Evolutionary conservation across 1,140 invertebrate species (phyloP).

Genomic region (Sarcophaga peregrina): DNA sequence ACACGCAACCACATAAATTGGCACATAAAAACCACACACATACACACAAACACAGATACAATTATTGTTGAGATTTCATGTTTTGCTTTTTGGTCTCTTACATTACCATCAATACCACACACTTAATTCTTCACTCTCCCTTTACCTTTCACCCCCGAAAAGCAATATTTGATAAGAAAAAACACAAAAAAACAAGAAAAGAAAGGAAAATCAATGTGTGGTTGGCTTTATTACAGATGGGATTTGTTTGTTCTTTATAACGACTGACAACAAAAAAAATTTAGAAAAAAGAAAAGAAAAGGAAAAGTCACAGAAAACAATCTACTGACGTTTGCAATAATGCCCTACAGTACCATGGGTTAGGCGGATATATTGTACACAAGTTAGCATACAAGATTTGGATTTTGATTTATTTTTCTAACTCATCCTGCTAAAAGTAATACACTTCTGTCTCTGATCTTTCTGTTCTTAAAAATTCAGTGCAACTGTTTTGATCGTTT

Average conservation of each 20-base stretch:
- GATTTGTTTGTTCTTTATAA: not conserved
- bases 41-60: not conserved
- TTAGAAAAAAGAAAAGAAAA: not conserved
- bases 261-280: conserved; percentile 15
- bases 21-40: not conserved
- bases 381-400: no score
- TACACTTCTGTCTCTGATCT: no score
- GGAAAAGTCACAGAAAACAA: not conserved
- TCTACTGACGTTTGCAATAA: no score
- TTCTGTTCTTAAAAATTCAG: no score
- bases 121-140: not conserved
- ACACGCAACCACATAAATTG: not conserved
- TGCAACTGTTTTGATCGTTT: no score
- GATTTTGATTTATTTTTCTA: no score
- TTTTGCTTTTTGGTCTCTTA: not conserved
- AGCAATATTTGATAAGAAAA: not conserved
- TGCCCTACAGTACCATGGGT: no score
- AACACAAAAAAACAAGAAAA: no score
- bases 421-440: no score
- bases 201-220: not conserved
- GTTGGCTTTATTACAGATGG: not conserved
- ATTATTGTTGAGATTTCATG: not conserved
- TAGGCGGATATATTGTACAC: no score
- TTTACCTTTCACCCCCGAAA: not conserved
- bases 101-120: not conserved